These are phyloP conservation scores for Eurystomus glaucurus DNA, from an alignment of 2,797 vertebrate genomes.

Conservation along the genomic window DNA sequence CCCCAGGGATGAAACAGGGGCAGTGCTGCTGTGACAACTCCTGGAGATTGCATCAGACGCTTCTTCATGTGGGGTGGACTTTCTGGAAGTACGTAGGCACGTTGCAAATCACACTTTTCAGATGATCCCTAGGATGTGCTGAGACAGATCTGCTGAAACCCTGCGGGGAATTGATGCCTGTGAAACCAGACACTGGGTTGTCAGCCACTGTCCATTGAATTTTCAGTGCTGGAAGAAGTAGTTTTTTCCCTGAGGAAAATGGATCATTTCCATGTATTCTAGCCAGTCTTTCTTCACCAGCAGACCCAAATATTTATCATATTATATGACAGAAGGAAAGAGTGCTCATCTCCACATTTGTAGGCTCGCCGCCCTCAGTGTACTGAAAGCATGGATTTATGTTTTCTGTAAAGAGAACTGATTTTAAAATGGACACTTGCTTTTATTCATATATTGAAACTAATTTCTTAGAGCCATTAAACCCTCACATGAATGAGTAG, in stretches of 20 bases:
- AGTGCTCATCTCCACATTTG: background rate
- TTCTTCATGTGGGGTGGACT: background rate
- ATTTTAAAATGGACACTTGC: background rate
- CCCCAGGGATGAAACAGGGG: background rate
- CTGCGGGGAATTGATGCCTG: background rate
- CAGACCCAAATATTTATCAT: background rate
- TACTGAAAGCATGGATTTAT: background rate
- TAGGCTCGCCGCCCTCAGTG: background rate
- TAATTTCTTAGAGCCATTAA: background rate
- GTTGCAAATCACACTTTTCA: background rate
- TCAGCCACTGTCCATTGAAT: background rate
- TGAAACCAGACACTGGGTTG: background rate
- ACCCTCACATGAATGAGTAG: background rate
- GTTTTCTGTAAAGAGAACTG: background rate
- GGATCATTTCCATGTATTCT: background rate
- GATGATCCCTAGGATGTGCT: background rate
- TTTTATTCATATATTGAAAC: background rate
- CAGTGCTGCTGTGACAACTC: background rate
- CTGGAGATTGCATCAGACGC: background rate
- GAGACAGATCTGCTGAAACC: background rate
- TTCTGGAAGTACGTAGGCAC: background rate
- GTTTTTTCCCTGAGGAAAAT: slow-evolving; percentile 6
- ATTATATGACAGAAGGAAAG: background rate
- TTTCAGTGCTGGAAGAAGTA: background rate
- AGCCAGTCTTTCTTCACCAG: background rate